A percentile compares a stretch with the other conserved stretches of the same genome.
These are phyloP conservation scores for Trematomus bernacchii DNA, from an alignment of 2,797 vertebrate genomes.

Conservation along the genomic window DNA sequence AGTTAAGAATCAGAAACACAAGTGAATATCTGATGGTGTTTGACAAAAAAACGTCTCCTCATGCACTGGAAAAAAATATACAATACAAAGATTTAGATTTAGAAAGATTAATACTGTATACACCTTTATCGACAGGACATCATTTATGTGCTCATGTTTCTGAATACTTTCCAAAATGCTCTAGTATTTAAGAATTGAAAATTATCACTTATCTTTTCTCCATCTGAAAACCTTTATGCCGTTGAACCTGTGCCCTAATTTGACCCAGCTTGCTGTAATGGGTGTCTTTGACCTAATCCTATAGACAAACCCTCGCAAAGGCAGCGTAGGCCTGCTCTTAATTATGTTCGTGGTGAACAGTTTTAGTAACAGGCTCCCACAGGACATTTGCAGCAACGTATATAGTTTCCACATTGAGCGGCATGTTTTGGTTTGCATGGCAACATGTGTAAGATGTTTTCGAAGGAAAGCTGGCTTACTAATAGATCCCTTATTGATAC, in stretches of 20 bases:
- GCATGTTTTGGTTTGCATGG: conserved; percentile 33
- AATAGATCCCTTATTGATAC: conserved; percentile 4
- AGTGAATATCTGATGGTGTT: background rate
- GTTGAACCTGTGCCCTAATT: conserved; percentile 52
- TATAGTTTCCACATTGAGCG: conserved; percentile 36
- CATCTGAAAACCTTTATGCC: conserved; percentile 23
- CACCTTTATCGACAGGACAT: no score
- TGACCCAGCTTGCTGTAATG: conserved; percentile 52
- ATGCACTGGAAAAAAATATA: background rate
- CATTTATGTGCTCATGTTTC: no score
- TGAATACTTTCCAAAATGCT: no score
- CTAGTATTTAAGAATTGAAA: background rate
- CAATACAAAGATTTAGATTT: no score
- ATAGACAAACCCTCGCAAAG: conserved; percentile 37
- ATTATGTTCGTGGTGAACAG: conserved; percentile 65
- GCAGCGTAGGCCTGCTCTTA: conserved; percentile 58
- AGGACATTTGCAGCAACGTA: conserved; percentile 48
- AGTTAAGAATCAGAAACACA: conserved; percentile 6
- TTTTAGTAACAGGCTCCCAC: conserved; percentile 66
- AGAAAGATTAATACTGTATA: no score
- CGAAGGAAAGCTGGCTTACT: conserved; percentile 11
- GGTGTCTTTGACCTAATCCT: conserved; percentile 54
- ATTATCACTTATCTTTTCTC: conserved; percentile 20
- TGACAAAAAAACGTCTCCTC: background rate
- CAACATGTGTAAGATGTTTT: conserved; percentile 32